Conservation (phyloP, 2,888 invertebrate genomes). For the Rapana venosa region DNA sequence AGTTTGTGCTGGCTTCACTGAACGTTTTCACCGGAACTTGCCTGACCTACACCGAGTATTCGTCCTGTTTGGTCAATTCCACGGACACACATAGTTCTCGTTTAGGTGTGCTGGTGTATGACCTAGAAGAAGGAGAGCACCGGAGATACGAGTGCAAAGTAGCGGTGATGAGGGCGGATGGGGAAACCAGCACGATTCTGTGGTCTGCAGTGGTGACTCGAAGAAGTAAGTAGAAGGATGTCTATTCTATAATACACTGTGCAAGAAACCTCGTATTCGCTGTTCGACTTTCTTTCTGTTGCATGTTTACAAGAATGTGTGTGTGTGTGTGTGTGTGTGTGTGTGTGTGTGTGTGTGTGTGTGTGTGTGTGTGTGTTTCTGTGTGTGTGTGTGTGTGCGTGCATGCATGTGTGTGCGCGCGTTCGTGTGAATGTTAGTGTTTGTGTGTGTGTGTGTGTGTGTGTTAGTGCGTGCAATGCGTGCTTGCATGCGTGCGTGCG, state of each 20-base stretch:
- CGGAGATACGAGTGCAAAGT: slow-evolving; percentile 20
- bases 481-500: background rate
- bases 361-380: background rate
- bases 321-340: background rate
- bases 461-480: background rate
- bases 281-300: no score
- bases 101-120: slow-evolving; percentile 23
- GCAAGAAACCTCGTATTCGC: no score
- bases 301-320: background rate
- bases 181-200: background rate
- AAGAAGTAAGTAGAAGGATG: background rate
- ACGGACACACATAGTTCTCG: slow-evolving; percentile 25
- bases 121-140: slow-evolving; percentile 11
- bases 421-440: background rate
- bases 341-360: background rate
- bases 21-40: slow-evolving; percentile 24
- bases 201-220: slow-evolving; percentile 10
- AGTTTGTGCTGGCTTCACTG: slow-evolving; percentile 21
- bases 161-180: background rate
- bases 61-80: slow-evolving; percentile 12
- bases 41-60: slow-evolving; percentile 27
- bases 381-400: background rate
- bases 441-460: background rate
- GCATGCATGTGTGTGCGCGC: background rate
- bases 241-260: background rate